phyloP scores from a whole-genome alignment of 2,113 vertebrate genomes.

The Myocastor coypus region DNA sequence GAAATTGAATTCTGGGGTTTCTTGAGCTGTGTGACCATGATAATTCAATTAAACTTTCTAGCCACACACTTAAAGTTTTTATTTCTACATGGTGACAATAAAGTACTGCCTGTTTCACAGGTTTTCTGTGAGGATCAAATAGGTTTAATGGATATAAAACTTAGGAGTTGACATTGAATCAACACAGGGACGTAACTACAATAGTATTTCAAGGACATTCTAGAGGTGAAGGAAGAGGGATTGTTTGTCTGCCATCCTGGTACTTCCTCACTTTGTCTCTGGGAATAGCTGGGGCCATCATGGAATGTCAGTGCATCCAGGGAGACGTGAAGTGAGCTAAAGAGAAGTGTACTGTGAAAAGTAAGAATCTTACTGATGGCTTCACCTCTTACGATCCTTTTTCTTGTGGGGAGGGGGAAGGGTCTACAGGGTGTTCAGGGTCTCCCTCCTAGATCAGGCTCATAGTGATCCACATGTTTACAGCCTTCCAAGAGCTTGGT shows the following conservation, averaged over 20 bases:
- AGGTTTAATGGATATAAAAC: neutral
- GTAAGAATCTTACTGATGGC: neutral
- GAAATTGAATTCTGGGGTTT: slow-evolving; percentile 29
- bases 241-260: neutral
- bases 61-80: slow-evolving; percentile 17
- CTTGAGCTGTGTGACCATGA: neutral
- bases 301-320: neutral
- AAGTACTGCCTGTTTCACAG: neutral
- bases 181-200: neutral
- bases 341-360: neutral
- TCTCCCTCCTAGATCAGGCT: too few species aligned
- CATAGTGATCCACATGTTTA: too few species aligned
- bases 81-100: neutral
- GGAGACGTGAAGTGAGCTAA: neutral
- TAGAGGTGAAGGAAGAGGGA: neutral
- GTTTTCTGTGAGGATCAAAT: neutral
- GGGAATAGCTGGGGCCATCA: fast-evolving
- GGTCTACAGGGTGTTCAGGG: too few species aligned
- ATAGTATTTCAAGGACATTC: neutral
- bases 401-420: too few species aligned
- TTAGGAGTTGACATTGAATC: neutral
- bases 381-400: neutral
- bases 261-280: neutral
- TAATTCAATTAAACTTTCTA: slow-evolving; percentile 19
- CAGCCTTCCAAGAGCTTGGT: too few species aligned